A percentile compares a stretch with the other conserved stretches of the same genome.
Evolutionary conservation across 2,113 vertebrate species (phyloP).

Genomic region (Nesoenas mayeri): DNA sequence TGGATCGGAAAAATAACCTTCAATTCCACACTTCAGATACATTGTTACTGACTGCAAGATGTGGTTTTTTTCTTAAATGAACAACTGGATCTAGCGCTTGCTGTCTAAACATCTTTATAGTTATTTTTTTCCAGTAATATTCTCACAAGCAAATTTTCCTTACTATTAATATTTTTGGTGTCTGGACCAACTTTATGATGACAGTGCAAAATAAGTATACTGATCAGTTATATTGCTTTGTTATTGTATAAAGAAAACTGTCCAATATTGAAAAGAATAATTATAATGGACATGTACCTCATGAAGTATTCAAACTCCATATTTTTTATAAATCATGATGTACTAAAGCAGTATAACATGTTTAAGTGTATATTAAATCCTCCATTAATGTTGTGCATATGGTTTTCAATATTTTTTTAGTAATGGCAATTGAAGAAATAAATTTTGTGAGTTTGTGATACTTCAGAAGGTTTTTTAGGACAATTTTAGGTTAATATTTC

Average conservation of each 20-base stretch:
- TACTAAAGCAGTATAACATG: neutral
- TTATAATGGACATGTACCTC: neutral
- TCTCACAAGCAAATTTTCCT: neutral
- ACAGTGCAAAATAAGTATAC: neutral
- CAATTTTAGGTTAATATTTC: neutral
- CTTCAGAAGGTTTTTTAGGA: neutral
- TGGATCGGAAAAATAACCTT: neutral
- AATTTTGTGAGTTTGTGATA: neutral
- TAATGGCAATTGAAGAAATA: neutral
- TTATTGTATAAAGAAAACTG: neutral
- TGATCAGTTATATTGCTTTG: neutral
- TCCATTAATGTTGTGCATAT: neutral
- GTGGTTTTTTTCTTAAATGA: neutral
- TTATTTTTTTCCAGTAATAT: neutral
- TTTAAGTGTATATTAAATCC: neutral
- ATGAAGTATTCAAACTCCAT: neutral
- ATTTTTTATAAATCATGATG: neutral
- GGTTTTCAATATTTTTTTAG: neutral
- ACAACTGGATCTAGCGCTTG: neutral
- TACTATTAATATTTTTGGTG: neutral
- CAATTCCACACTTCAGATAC: neutral
- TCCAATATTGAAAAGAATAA: neutral
- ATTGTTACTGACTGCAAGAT: neutral
- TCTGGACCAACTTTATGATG: neutral
- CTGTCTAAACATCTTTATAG: neutral